Evolutionary conservation across 2,797 vertebrate species (phyloP).

Genomic region (Peromyscus eremicus): DNA sequence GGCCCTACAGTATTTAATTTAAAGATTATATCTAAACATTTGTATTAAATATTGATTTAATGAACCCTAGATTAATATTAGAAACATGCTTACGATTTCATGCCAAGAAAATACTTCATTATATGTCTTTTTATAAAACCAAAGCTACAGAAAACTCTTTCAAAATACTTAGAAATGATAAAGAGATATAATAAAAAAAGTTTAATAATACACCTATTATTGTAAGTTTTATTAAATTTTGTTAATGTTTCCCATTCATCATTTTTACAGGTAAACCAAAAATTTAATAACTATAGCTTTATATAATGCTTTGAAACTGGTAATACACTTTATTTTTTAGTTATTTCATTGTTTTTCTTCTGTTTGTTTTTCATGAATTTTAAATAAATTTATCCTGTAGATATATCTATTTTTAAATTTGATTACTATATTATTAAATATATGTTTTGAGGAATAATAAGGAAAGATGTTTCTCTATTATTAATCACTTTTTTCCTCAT

Average conservation of each 20-base stretch:
- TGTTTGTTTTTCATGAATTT: neutral
- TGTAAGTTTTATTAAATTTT: constrained; percentile 16
- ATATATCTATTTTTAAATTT: neutral
- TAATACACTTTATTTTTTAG: neutral
- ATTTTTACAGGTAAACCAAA: constrained; percentile 11
- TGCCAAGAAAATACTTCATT: constrained; percentile 10
- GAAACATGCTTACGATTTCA: constrained; percentile 19
- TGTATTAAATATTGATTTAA: constrained; percentile 51
- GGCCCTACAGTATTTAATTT: neutral
- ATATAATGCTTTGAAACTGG: neutral
- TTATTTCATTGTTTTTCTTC: neutral
- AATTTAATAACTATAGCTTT: constrained; percentile 18
- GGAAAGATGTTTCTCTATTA: neutral
- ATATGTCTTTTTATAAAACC: constrained; percentile 38
- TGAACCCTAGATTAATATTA: neutral
- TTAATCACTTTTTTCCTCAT: neutral
- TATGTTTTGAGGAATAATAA: neutral
- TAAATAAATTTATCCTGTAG: neutral
- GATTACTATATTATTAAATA: neutral
- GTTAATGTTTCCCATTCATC: constrained; percentile 7
- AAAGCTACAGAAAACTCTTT: constrained; percentile 44
- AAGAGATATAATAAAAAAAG: constrained; percentile 4
- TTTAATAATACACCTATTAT: constrained; percentile 41
- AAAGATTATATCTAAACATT: neutral
- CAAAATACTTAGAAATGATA: constrained; percentile 23